Conservation (phyloP, 2,888 invertebrate species). For the Aromia moschata region DNA sequence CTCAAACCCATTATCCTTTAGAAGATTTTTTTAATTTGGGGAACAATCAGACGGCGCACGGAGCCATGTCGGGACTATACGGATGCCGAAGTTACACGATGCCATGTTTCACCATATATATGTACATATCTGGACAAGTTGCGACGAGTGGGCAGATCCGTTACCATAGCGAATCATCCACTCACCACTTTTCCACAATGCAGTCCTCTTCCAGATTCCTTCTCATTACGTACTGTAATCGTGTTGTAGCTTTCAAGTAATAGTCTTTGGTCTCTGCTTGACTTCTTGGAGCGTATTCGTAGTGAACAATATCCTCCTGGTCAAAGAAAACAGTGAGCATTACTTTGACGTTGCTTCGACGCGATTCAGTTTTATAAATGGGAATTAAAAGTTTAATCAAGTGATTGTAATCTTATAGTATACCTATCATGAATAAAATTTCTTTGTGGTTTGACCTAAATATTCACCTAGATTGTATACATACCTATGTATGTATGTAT, state of each 20-base stretch:
- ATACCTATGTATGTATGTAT: too few relatives aligned
- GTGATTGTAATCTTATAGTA: too few relatives aligned
- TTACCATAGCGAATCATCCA: not conserved
- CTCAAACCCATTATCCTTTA: too few relatives aligned
- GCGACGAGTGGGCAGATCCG: not conserved
- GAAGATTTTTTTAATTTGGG: too few relatives aligned
- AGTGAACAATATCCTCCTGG: not conserved
- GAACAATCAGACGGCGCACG: not conserved
- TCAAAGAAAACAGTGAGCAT: not conserved
- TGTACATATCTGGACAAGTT: not conserved
- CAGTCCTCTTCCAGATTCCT: not conserved
- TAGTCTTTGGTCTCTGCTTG: not conserved
- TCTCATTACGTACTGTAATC: not conserved
- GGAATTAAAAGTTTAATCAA: too few relatives aligned
- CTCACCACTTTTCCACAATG: not conserved
- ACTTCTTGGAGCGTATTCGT: not conserved
- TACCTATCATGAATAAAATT: too few relatives aligned
- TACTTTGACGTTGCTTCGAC: not conserved
- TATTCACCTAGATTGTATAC: too few relatives aligned
- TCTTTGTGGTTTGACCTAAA: too few relatives aligned
- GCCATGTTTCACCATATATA: not conserved
- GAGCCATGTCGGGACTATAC: not conserved
- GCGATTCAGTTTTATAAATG: too few relatives aligned
- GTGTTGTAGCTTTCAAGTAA: not conserved
- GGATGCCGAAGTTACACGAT: not conserved